Base-by-base conservation (phyloP, 2,888 invertebrate genomes). In the Caenorhabditis zanzibari region DNA sequence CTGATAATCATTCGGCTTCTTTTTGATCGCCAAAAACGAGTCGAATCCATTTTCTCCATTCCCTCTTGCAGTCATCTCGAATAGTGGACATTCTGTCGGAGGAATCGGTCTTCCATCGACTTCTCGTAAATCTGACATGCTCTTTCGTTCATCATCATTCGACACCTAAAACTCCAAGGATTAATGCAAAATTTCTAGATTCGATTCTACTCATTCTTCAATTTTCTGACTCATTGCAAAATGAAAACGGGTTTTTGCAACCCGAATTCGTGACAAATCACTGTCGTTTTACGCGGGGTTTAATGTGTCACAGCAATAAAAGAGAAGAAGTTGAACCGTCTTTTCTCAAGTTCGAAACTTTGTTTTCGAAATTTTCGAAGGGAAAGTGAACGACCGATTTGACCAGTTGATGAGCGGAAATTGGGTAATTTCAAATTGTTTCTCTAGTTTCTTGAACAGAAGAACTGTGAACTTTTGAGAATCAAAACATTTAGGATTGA, bases 31-130 rank as follows among this genome's bases (percentile, higher is more conserved):
- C 59, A 84, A 58, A 71, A 75, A 84, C 49, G 84, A 77, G 5
- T 81, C 77, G 38, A 81, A 76, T 32, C 81, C 81, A 93, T 97
- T 97, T 96, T 93, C 68, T 92, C 93, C 84, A 89, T 91, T 85
- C 47, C 74, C 76, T 73, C 82, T 71, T n/a, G 81, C 77, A 1
- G 83, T 77, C 75, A 86, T 77, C 52, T 81, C 61, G 24, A 76
- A 41, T 32, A 91, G 94, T 56, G 98, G 98, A 93, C 98, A 98
- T 93, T 99, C 98, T 93, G 97, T 96, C 93, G 98, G 97, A 93
- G 97, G 97, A 88, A 99, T 94, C 89, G 98, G 96, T 93, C 97
- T 96, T 93, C 98, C 97, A 22, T 86, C 82, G 35, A 75, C 35
- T 19, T 75, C 63, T 26, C 75, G 80, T 9, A 84, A 58, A 59